These are phyloP conservation scores for Serinus canaria DNA, from an alignment of 2,113 vertebrate genomes.

Conservation along the genomic window DNA sequence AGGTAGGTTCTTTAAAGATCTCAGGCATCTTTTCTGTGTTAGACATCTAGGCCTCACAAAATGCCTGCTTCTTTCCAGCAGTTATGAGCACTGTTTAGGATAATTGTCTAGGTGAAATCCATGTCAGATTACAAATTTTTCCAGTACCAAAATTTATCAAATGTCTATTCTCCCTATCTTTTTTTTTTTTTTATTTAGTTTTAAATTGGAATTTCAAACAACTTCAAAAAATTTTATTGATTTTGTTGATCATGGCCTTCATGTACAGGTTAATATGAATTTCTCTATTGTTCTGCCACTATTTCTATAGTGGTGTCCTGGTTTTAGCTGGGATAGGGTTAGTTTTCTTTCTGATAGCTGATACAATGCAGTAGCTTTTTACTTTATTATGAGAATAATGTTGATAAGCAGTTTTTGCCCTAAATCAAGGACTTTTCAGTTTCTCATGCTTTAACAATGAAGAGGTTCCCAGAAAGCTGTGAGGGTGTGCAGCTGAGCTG, in stretches of 20 bases:
- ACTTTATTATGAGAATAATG: not conserved
- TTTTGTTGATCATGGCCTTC: not conserved
- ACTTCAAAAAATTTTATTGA: not conserved
- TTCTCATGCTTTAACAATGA: not conserved
- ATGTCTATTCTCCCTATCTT: not conserved
- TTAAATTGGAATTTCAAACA: not conserved
- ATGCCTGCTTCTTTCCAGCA: not conserved
- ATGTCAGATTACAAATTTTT: not conserved
- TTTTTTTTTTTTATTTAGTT: not conserved
- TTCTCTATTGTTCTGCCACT: not conserved
- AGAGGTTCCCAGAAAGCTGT: not conserved
- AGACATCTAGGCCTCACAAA: not conserved
- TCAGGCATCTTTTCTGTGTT: not conserved
- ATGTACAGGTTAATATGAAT: not conserved
- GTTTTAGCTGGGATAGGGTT: not conserved
- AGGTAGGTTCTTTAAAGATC: not conserved
- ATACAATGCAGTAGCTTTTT: not conserved
- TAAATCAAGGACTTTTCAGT: not conserved
- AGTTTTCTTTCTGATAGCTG: not conserved
- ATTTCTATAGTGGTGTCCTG: not conserved
- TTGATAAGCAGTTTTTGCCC: not conserved
- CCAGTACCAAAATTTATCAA: not conserved
- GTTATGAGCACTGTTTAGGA: not conserved
- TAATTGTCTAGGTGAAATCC: not conserved
- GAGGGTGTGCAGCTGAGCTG: not conserved